Evolutionary conservation across 1,140 invertebrate species (phyloP).

Genomic region (Heliconius eleuchia): DNA sequence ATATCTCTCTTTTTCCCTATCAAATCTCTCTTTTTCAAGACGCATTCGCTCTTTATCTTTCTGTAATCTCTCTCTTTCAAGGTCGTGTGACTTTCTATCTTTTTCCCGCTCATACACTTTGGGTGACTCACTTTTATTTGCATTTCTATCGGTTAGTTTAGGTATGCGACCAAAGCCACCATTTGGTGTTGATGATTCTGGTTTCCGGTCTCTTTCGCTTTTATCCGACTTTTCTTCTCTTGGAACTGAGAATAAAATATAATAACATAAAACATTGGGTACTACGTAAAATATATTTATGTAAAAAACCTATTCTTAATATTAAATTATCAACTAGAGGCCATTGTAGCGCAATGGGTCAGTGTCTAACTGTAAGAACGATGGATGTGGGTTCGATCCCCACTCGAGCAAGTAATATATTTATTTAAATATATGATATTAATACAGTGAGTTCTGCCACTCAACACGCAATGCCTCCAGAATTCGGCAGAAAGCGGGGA

Average conservation of each 20-base stretch:
- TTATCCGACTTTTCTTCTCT: slow-evolving; percentile 56
- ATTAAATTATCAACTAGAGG: too few relatives aligned
- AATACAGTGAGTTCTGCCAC: too few relatives aligned
- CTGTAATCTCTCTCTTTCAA: slow-evolving; percentile 15
- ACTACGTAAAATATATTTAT: neutral
- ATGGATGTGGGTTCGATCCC: too few relatives aligned
- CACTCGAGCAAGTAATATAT: too few relatives aligned
- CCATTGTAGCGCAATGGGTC: too few relatives aligned
- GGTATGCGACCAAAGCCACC: slow-evolving; percentile 72
- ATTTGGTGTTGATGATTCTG: slow-evolving; percentile 40
- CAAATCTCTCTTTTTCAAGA: slow-evolving; percentile 62
- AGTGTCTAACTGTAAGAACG: too few relatives aligned
- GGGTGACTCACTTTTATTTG: slow-evolving; percentile 46
- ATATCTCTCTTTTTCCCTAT: slow-evolving; percentile 66
- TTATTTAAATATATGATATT: too few relatives aligned
- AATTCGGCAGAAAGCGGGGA: too few relatives aligned
- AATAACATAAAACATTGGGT: neutral
- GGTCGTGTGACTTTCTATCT: slow-evolving; percentile 20
- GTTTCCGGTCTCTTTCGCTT: slow-evolving; percentile 49
- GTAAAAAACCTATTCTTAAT: too few relatives aligned
- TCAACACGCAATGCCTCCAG: too few relatives aligned
- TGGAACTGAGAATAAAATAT: slow-evolving; percentile 46
- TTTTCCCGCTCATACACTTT: slow-evolving; percentile 56
- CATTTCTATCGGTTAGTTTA: slow-evolving; percentile 74
- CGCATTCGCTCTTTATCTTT: slow-evolving; percentile 53